A percentile compares a stretch with the other conserved stretches of the same genome.
phyloP scores from a whole-genome alignment of 2,797 vertebrate genomes.

The Xenopus petersii region DNA sequence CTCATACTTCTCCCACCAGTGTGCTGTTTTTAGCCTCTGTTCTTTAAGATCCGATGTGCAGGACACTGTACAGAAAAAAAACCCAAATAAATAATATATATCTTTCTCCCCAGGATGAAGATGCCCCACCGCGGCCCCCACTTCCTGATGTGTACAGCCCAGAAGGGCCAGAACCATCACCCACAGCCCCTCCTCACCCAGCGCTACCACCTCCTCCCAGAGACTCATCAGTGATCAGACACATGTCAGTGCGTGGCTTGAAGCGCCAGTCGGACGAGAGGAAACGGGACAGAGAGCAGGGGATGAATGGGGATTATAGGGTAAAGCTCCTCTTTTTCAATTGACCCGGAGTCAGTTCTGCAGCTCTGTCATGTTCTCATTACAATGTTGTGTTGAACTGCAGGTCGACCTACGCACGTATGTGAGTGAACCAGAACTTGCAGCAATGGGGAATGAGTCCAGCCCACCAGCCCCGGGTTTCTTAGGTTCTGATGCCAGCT shows the following conservation, averaged over 20 bases:
- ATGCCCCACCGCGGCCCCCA: conserved; percentile 91
- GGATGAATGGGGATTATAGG: conserved; percentile 86
- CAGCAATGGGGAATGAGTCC: conserved; percentile 69
- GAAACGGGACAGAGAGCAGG: conserved; percentile 91
- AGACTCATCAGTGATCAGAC: conserved; percentile 89
- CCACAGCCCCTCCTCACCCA: conserved; percentile 60
- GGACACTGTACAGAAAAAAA: no score
- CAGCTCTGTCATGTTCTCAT: not conserved
- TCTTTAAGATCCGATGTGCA: no score
- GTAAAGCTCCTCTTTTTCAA: conserved; percentile 57
- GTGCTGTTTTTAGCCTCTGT: no score
- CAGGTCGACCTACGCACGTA: conserved; percentile 89
- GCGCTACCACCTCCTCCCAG: conserved; percentile 88
- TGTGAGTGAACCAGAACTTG: conserved; percentile 89
- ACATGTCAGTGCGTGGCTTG: conserved; percentile 91
- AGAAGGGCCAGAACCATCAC: conserved; percentile 76
- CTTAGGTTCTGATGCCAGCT: conserved; percentile 72
- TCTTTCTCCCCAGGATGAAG: conserved; percentile 71
- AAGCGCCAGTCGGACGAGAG: conserved; percentile 97
- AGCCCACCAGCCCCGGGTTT: conserved; percentile 62
- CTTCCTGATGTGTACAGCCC: conserved; percentile 94
- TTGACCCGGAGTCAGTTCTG: not conserved
- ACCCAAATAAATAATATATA: no score
- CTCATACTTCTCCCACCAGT: no score
- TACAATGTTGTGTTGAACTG: not conserved